Conservation (phyloP, 1,140 invertebrate species). For the Ostrea edulis region DNA sequence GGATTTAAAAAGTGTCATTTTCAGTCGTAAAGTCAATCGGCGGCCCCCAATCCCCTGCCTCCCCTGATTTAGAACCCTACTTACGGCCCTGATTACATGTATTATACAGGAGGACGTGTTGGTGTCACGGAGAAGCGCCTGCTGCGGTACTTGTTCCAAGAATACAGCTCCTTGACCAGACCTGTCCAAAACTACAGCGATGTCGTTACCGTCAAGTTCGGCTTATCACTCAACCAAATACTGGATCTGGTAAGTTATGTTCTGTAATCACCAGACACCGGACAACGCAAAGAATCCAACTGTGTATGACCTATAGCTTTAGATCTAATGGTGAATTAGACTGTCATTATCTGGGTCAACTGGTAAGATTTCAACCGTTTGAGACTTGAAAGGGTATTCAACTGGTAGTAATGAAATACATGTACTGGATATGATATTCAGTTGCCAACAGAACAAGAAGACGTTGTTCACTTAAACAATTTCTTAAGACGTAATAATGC, state of each 20-base stretch:
- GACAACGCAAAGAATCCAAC: background rate
- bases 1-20: no score
- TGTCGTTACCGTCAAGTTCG: constrained; percentile 60
- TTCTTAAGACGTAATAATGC: background rate
- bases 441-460: background rate
- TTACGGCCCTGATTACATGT: background rate
- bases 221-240: constrained; percentile 68
- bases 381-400: background rate
- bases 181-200: constrained; percentile 63
- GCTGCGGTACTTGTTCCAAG: constrained; percentile 48
- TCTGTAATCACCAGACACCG: background rate
- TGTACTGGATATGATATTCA: background rate
- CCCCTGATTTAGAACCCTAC: no score
- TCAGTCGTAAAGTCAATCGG: no score
- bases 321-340: no score
- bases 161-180: constrained; percentile 63
- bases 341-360: no score
- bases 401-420: background rate
- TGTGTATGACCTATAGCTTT: background rate
- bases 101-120: background rate
- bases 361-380: no score
- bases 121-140: constrained; percentile 50
- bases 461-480: no score
- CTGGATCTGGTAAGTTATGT: constrained; percentile 66
- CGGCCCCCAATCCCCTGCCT: no score